Conservation (phyloP, 2,113 vertebrate genomes). For the Felis chaus region DNA sequence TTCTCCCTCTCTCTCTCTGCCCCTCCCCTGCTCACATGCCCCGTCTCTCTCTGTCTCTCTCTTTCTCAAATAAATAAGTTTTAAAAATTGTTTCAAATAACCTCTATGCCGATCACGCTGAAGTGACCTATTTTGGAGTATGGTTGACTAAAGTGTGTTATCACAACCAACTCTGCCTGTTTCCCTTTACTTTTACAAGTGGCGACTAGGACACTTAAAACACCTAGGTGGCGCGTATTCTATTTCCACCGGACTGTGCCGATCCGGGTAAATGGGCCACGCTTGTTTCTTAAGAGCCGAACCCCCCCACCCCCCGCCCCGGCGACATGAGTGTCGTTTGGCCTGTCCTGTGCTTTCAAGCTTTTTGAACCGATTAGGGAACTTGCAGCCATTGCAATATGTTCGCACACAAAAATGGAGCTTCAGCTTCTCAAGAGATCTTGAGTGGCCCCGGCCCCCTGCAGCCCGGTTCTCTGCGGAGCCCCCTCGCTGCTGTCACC, state of each 20-base stretch:
- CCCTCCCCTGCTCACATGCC: too few relatives aligned
- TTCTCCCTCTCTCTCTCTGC: too few relatives aligned
- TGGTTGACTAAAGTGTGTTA: neutral
- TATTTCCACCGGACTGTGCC: rapidly evolving
- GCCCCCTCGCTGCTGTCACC: too few relatives aligned
- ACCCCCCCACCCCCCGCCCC: too few relatives aligned
- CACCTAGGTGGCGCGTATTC: rapidly evolving
- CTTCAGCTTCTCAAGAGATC: neutral
- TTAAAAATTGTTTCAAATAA: too few relatives aligned
- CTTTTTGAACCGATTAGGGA: neutral
- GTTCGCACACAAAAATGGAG: neutral
- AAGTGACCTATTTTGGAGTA: neutral
- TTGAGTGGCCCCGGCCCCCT: neutral
- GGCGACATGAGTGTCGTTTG: neutral
- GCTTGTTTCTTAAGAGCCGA: too few relatives aligned
- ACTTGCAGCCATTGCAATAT: rapidly evolving
- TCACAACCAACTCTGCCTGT: too few relatives aligned
- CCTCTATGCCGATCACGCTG: too few relatives aligned
- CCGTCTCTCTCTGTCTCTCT: too few relatives aligned
- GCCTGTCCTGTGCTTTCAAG: neutral
- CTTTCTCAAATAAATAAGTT: too few relatives aligned
- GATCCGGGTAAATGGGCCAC: neutral
- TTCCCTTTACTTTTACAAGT: neutral
- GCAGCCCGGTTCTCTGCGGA: rapidly evolving
- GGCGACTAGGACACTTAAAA: neutral